phyloP scores from a whole-genome alignment of 2,113 vertebrate genomes.

The Noctilio leporinus region DNA sequence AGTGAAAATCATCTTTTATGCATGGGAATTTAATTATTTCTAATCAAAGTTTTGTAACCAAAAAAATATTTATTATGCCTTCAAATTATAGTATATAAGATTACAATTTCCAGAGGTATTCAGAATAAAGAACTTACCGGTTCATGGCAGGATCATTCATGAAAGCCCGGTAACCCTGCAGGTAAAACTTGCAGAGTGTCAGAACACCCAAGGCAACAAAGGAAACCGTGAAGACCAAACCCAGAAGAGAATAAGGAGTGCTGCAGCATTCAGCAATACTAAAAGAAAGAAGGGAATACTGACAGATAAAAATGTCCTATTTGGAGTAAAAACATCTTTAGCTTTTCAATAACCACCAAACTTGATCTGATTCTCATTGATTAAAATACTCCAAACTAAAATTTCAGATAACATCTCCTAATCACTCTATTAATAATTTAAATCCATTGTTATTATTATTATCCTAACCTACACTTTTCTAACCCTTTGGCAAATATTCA shows the following conservation, averaged over 20 bases:
- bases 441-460: not conserved
- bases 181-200: slow-evolving; percentile 98
- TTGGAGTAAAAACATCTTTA: not conserved
- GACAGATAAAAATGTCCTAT: not conserved
- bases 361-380: not conserved
- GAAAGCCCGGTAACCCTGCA: slow-evolving; percentile 97
- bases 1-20: not conserved
- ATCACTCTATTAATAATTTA: not conserved
- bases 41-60: not conserved
- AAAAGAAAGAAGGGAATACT: not conserved
- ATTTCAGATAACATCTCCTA: not conserved
- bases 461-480: not conserved
- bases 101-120: not conserved
- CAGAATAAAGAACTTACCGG: slow-evolving; percentile 78
- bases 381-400: slow-evolving; percentile 4
- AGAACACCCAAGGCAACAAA: slow-evolving; percentile 96
- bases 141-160: slow-evolving; percentile 99
- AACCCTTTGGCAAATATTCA: not conserved
- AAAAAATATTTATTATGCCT: not conserved
- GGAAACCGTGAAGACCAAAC: slow-evolving; percentile 96
- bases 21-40: not conserved
- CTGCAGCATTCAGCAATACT: slow-evolving; percentile 99
- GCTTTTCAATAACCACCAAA: not conserved
- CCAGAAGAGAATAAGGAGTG: slow-evolving; percentile 94
- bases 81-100: rapidly evolving